Evolutionary conservation across 1,140 invertebrate genomes (phyloP).

Genomic region (Panagrolaimus sp.): DNA sequence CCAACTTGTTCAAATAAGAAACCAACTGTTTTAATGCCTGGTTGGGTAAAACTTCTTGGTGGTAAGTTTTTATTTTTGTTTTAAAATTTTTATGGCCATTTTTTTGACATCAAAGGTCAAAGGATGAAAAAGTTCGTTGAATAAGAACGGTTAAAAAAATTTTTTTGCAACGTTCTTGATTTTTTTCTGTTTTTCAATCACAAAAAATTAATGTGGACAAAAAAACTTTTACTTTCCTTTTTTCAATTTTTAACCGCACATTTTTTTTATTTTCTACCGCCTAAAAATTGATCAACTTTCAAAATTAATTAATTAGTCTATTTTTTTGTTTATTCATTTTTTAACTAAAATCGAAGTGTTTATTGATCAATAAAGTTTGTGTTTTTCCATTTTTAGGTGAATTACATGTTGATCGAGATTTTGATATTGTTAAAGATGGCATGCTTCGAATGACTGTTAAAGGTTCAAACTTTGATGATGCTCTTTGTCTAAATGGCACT

Average conservation of each 20-base stretch:
- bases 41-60: conserved; percentile 35
- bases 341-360: background rate
- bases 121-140: too few relatives aligned
- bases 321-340: conserved; percentile 17
- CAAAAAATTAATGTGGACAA: background rate
- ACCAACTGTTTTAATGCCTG: conserved; percentile 44
- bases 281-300: background rate
- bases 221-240: too few relatives aligned
- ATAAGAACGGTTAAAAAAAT: too few relatives aligned
- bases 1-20: conserved; percentile 35
- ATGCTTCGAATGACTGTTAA: conserved; percentile 34
- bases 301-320: conserved; percentile 8
- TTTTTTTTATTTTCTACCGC: too few relatives aligned
- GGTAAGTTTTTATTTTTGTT: conserved; percentile 20
- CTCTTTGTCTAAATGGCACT: conserved; percentile 40
- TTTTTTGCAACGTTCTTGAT: background rate
- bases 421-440: conserved; percentile 44
- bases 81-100: too few relatives aligned
- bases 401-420: conserved; percentile 38
- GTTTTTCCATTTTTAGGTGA: conserved; percentile 28
- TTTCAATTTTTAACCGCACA: too few relatives aligned
- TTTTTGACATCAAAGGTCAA: too few relatives aligned
- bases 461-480: conserved; percentile 38
- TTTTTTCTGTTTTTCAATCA: background rate
- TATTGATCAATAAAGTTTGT: background rate